Conservation (phyloP, 2,888 invertebrate genomes). For the Drepana falcataria region DNA sequence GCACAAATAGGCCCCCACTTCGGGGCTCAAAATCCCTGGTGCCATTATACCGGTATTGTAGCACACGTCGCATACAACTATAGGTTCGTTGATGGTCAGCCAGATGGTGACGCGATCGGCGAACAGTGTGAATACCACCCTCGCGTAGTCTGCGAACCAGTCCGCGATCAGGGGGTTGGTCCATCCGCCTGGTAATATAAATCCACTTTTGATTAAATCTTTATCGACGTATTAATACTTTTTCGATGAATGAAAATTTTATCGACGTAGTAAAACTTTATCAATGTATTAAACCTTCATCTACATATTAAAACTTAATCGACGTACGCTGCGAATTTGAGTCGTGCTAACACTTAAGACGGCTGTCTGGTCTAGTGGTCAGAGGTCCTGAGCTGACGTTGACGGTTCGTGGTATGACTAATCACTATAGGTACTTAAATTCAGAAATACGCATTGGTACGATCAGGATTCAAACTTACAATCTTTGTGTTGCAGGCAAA, state of each 20-base stretch:
- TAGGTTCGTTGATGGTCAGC: conserved; percentile 86
- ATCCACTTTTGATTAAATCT: neutral
- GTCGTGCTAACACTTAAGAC: too few relatives aligned
- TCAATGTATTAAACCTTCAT: too few relatives aligned
- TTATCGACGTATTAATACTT: conserved; percentile 10
- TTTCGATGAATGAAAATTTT: neutral
- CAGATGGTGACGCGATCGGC: conserved; percentile 80
- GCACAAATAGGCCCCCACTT: conserved; percentile 76
- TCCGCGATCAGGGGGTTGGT: conserved; percentile 76
- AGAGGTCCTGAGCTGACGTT: too few relatives aligned
- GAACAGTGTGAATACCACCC: conserved; percentile 68
- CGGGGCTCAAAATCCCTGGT: conserved; percentile 38
- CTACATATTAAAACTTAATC: too few relatives aligned
- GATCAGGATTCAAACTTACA: too few relatives aligned
- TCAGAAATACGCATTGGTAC: too few relatives aligned
- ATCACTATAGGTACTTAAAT: too few relatives aligned
- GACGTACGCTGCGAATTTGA: too few relatives aligned
- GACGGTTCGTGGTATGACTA: too few relatives aligned
- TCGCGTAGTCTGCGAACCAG: conserved; percentile 79
- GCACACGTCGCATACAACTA: conserved; percentile 46
- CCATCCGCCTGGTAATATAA: conserved; percentile 73
- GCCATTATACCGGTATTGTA: conserved; percentile 65
- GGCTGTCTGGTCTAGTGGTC: too few relatives aligned
- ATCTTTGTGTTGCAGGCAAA: too few relatives aligned
- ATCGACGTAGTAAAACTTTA: too few relatives aligned